Percentiles rank a stretch among this genome's conserved stretches.
Conservation (phyloP, 2,113 vertebrate species). For the Brachyhypopomus gauderio region DNA sequence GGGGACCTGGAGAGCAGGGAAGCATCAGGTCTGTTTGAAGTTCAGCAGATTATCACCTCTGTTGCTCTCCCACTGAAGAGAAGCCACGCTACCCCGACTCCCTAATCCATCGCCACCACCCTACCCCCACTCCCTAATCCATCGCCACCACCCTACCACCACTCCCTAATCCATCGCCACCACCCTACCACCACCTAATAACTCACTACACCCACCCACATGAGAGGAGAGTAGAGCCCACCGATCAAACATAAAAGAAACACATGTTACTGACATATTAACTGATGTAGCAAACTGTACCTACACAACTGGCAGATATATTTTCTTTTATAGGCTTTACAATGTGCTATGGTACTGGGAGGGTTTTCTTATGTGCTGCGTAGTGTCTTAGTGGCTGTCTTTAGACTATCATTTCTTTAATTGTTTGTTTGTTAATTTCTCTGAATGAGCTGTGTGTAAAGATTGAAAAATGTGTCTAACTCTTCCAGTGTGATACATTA, state of each 20-base stretch:
- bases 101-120: conserved; percentile 46
- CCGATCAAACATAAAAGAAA: background rate
- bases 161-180: conserved; percentile 60
- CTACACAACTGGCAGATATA: background rate
- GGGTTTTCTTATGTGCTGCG: background rate
- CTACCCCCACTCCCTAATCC: conserved; percentile 64
- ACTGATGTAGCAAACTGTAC: background rate
- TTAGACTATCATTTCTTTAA: background rate
- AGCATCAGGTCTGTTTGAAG: conserved; percentile 70
- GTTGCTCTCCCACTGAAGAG: conserved; percentile 40
- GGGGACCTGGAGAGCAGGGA: conserved; percentile 52
- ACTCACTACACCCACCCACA: conserved; percentile 51
- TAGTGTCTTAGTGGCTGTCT: background rate
- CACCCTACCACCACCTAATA: conserved; percentile 63
- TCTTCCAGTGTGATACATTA: background rate
- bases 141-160: conserved; percentile 59
- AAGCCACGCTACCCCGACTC: background rate
- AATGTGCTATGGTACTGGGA: background rate
- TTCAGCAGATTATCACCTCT: conserved; percentile 66
- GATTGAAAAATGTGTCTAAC: too few relatives aligned
- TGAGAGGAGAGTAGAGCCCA: conserved; percentile 13
- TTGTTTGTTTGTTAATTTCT: background rate
- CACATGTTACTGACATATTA: background rate
- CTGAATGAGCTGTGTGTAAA: too few relatives aligned
- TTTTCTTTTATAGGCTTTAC: background rate